Conservation (phyloP, 1,140 invertebrate genomes). For the Daktulosphaira vitifoliae region DNA sequence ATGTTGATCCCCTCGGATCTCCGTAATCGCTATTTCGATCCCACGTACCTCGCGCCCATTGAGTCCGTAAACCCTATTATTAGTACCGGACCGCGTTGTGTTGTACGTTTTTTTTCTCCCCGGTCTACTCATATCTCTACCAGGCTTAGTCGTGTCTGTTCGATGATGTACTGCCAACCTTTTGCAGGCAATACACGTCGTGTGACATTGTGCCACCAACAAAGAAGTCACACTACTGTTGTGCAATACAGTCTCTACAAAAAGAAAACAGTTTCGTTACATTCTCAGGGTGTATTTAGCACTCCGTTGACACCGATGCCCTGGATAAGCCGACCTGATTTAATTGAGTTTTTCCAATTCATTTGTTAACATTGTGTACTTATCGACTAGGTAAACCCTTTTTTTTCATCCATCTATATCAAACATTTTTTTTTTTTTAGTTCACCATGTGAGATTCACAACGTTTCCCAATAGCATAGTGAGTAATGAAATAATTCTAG, state of each 20-base stretch:
- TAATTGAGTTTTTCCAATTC: too few relatives aligned
- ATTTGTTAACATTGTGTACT: too few relatives aligned
- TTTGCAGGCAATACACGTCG: neutral
- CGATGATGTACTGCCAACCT: too few relatives aligned
- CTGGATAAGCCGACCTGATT: neutral
- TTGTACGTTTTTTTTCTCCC: neutral
- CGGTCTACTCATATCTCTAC: neutral
- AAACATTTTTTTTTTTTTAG: too few relatives aligned
- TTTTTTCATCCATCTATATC: too few relatives aligned
- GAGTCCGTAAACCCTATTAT: conserved; percentile 14
- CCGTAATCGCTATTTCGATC: conserved; percentile 1
- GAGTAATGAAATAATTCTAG: too few relatives aligned
- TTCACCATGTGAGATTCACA: too few relatives aligned
- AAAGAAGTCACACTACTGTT: conserved; percentile 5
- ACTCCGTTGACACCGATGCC: neutral
- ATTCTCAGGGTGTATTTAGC: neutral
- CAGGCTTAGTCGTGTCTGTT: neutral
- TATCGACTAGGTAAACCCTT: too few relatives aligned
- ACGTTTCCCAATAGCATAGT: too few relatives aligned
- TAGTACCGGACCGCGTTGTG: conserved; percentile 1
- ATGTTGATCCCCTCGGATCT: too few relatives aligned
- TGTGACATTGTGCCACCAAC: neutral
- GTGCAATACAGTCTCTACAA: neutral
- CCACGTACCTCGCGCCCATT: neutral
- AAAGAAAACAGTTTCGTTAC: neutral